These are phyloP conservation scores for Pandion haliaetus DNA, from an alignment of 2,113 vertebrate species.

Conservation along the genomic window DNA sequence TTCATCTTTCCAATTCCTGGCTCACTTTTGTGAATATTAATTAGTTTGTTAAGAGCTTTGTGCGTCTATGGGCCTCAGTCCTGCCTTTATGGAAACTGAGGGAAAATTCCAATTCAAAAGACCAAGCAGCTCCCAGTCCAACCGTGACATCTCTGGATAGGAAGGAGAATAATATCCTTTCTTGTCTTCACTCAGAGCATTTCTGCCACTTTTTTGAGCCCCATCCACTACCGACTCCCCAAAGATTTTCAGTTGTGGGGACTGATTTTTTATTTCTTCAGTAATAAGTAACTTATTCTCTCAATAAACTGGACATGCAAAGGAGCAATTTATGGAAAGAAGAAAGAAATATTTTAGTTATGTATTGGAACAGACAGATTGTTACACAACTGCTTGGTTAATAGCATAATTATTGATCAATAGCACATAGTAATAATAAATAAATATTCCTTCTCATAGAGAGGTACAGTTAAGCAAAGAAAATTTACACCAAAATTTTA, in stretches of 20 bases:
- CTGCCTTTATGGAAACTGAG: background rate
- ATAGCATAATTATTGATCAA: constrained; percentile 12
- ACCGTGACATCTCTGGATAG: background rate
- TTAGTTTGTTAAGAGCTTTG: constrained; percentile 23
- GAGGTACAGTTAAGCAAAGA: background rate
- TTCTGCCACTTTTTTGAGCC: background rate
- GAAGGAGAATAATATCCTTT: background rate
- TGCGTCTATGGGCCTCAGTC: background rate
- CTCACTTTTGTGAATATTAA: constrained; percentile 52
- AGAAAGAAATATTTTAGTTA: background rate
- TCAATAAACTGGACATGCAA: background rate
- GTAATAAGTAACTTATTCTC: background rate
- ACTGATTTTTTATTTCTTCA: background rate
- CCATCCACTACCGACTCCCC: background rate
- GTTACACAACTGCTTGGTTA: background rate
- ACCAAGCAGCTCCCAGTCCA: background rate
- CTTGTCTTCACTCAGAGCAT: background rate
- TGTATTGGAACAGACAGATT: background rate
- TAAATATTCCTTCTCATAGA: background rate
- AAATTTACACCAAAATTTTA: background rate
- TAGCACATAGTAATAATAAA: background rate
- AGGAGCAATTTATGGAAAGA: background rate
- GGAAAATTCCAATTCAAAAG: background rate
- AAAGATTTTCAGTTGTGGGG: background rate
- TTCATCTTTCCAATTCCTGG: constrained; percentile 35